These are phyloP conservation scores for Bimastos eiseni DNA, from an alignment of 2,888 invertebrate species.

Conservation along the genomic window DNA sequence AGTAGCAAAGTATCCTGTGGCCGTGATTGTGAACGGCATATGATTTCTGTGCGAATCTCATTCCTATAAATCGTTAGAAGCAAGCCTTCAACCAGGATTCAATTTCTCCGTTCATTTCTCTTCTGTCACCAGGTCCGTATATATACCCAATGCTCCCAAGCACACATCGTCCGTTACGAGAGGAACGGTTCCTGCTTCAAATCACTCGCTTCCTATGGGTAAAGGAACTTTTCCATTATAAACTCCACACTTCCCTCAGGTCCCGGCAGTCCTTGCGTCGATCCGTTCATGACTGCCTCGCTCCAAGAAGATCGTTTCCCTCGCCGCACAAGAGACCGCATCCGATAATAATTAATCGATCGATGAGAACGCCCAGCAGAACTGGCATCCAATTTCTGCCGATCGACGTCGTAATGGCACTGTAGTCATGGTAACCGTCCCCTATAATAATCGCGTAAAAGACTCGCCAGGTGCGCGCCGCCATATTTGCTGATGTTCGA, in stretches of 20 bases:
- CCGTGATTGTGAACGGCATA: neutral
- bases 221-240: neutral
- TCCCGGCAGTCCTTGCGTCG: neutral
- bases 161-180: neutral
- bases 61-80: neutral
- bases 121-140: neutral
- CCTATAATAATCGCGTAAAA: neutral
- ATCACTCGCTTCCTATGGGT: neutral
- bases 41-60: neutral
- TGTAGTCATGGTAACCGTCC: neutral
- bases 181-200: neutral
- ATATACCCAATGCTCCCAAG: neutral
- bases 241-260: neutral
- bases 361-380: neutral
- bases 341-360: neutral
- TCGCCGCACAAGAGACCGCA: neutral
- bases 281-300: neutral
- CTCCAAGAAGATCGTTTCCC: neutral
- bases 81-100: neutral
- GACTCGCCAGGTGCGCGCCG: neutral
- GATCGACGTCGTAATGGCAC: neutral
- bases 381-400: slow-evolving; percentile 5
- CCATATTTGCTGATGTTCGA: neutral
- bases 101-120: neutral
- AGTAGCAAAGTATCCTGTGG: neutral